Evolutionary conservation across 2,888 invertebrate species (phyloP).

Genomic region (Lochmaea crataegi): DNA sequence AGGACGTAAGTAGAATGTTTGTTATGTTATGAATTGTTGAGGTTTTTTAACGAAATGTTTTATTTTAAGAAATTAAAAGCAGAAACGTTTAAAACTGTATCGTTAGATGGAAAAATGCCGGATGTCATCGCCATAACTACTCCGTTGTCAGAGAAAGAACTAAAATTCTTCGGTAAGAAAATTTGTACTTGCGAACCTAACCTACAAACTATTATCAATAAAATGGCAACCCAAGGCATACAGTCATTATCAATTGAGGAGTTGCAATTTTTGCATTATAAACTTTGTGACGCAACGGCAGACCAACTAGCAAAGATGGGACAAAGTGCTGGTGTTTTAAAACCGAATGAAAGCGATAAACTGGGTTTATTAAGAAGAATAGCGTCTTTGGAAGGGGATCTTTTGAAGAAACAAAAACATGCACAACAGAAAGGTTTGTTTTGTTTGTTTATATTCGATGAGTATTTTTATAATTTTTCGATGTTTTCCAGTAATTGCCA

Average conservation of each 20-base stretch:
- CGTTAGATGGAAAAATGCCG: constrained; percentile 42
- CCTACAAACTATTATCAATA: constrained; percentile 49
- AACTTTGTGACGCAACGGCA: constrained; percentile 68
- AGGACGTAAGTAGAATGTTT: neutral
- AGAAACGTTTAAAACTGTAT: constrained; percentile 46
- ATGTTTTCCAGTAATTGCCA: constrained; percentile 44
- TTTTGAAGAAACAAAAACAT: constrained; percentile 66
- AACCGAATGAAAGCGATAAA: constrained; percentile 61
- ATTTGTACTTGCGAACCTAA: constrained; percentile 39
- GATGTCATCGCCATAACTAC: constrained; percentile 48
- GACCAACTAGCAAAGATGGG: constrained; percentile 57
- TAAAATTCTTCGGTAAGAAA: constrained; percentile 45
- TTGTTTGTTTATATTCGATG: neutral
- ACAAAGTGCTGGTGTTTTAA: constrained; percentile 53
- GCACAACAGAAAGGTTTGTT: constrained; percentile 67
- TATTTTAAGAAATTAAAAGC: constrained; percentile 42
- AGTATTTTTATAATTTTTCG: constrained; percentile 3
- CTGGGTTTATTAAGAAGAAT: constrained; percentile 66
- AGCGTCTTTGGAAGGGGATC: constrained; percentile 65
- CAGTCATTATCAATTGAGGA: constrained; percentile 68
- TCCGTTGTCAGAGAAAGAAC: constrained; percentile 48
- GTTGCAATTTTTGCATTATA: constrained; percentile 68
- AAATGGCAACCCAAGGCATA: constrained; percentile 54
- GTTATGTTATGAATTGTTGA: no score
- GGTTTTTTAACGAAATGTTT: no score